Evolutionary conservation across 1,140 invertebrate genomes (phyloP), one percentile per base, ranked within the genome.

Genomic region (Micrasema minimum): DNA sequence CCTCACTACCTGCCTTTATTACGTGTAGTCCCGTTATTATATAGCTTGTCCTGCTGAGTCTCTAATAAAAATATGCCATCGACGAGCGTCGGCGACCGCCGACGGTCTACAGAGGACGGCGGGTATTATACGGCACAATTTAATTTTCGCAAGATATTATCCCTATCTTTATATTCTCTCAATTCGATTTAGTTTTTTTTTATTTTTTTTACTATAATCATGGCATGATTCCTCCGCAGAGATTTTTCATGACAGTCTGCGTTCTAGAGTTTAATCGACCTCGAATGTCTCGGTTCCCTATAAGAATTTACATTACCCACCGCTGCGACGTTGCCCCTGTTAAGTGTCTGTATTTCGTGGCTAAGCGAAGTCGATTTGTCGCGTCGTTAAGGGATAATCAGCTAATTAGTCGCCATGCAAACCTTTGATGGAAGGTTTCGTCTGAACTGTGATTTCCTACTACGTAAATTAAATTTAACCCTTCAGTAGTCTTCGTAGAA

Each of bases 381-480:
- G 22, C n/a, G 48, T 20, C 16, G 48, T 20, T 2, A 11, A 51
- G 48, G 48, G 48, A 51, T 51, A 51, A 51, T 51, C 48, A 11
- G 48, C 48, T 51, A 51, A 51, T 51, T 51, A 51, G 48, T 51
- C 48, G 48, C 16, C 16, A 14, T 51, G 22, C 22, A 51, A 20
- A 51, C 16, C 48, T 51, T 51, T 51, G 48, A 51, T 51, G n/a
- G 48, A 51, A 51, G 48, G 48, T 51, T 20, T 22, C 22, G 22
- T 20, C 48, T 12, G 11, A 20, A 20, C 48, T 20, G 48, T 51
- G 48, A 51, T 51, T 51, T 51, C 48, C 20, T 51, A 51, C 48
- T 51, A n/a, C 48, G 48, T 51, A 51, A 51, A 51, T 51, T 20
- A 51, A n/a, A n/a, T n/a, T n/a, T n/a, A n/a, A n/a, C n/a, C n/a